phyloP scores from a whole-genome alignment of 2,113 vertebrate genomes.

The Dryoscopus gambensis region DNA sequence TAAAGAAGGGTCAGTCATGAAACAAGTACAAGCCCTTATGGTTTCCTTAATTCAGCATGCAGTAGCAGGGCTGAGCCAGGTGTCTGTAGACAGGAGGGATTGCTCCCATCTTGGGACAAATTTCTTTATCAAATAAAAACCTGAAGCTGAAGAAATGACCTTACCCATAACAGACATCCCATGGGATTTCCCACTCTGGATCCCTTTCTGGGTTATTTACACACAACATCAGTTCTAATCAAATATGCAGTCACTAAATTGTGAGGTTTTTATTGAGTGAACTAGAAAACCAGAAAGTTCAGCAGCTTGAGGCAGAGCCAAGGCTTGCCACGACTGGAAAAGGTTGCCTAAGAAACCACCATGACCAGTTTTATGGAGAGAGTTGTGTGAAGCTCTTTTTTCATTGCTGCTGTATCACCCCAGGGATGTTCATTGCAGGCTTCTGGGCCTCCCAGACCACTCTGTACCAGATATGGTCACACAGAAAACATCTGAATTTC shows the following conservation, averaged over 20 bases:
- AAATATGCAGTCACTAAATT: background rate
- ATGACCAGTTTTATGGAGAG: background rate
- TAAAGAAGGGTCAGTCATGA: background rate
- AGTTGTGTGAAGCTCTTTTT: background rate
- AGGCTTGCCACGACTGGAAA: background rate
- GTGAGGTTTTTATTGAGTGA: background rate
- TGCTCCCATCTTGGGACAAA: background rate
- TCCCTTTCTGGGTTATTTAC: background rate
- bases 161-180: background rate
- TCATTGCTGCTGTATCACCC: background rate
- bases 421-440: background rate
- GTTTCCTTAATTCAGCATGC: background rate
- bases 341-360: background rate
- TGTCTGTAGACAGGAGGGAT: background rate
- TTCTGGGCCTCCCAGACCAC: background rate
- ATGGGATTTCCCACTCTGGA: background rate
- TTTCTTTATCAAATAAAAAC: background rate
- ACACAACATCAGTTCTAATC: background rate
- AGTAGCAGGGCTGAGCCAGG: background rate
- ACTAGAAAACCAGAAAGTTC: background rate
- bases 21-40: background rate
- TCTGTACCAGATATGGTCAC: rapidly evolving
- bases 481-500: background rate
- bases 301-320: background rate
- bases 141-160: background rate